Evolutionary conservation across 2,888 invertebrate species (phyloP), one percentile per base, ranked within the genome.

Genomic region (Autographa gamma): DNA sequence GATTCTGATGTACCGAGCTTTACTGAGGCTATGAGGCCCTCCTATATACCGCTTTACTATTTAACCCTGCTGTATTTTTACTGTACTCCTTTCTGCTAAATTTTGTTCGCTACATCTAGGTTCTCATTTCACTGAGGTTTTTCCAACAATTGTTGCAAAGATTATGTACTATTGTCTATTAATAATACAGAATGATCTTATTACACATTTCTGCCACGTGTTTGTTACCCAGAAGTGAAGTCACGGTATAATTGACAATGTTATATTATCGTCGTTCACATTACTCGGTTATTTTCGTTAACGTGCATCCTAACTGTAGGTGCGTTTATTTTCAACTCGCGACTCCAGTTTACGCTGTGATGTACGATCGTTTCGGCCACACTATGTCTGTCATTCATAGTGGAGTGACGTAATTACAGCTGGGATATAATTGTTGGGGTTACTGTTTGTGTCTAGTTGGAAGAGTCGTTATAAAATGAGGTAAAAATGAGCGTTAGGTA

Each of bases 301-400:
- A 38, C 64, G 43, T 32, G 66, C 79, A 48, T 69, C 61, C 73
- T 52, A 60, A 80, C 80, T 41, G 31, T 72, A 54, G 54, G 59
- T 65, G 60, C 69, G 70, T 75, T 80, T 83, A 83, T 80, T 83
- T 83, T 75, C 58, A 77, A 77, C 77, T 54, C 71, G 52, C 58
- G 65, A 75, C 65, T 72, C 83, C 67, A 77, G 82, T 83, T 83
- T 80, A 82, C 73, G 74, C 63, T 63, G 76, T 77, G 83, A 83
- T 82, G 74, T 41, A 83, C 76, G 83, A 73, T 62, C 72, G 38
- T 8, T 43, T 61, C 54, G 66, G 64, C 73, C 60, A 72, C 73
- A 38, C 56, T 78, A 74, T 77, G 76, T 81, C 71, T 81, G 74
- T 83, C 83, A 74, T 69, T 76, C 79, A 69, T 70, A 70, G 52